A percentile compares a stretch with the other conserved stretches of the same genome.
phyloP scores from a whole-genome alignment of 2,888 invertebrate genomes.

The Napeogenes sylphis region DNA sequence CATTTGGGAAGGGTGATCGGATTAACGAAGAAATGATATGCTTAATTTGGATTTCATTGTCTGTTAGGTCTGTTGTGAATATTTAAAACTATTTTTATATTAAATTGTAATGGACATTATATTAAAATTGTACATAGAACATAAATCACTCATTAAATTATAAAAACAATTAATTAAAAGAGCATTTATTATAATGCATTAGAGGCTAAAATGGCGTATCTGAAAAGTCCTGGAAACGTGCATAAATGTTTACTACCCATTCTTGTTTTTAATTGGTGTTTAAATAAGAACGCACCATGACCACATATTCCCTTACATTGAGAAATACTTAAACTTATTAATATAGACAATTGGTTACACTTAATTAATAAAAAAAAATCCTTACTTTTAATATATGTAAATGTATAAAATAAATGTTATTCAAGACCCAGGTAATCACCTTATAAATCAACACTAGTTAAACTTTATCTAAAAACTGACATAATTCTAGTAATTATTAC shows the following conservation, averaged over 20 bases:
- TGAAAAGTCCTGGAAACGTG: slow-evolving; percentile 40
- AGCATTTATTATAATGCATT: slow-evolving; percentile 38
- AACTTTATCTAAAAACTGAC: slow-evolving; percentile 7
- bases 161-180: not conserved
- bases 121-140: too few species aligned
- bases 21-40: not conserved
- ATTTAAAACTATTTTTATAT: too few species aligned
- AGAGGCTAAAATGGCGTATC: slow-evolving; percentile 33
- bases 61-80: too few species aligned
- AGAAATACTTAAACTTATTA: slow-evolving; percentile 11
- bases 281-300: slow-evolving; percentile 73
- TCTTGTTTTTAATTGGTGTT: slow-evolving; percentile 75
- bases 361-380: not conserved
- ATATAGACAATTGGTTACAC: not conserved
- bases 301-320: slow-evolving; percentile 49
- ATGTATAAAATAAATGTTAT: not conserved
- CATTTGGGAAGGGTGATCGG: slow-evolving; percentile 2
- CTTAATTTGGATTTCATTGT: slow-evolving; percentile 1
- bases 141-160: too few species aligned
- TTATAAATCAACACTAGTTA: not conserved
- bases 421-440: not conserved
- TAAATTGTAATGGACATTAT: too few species aligned
- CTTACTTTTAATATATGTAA: not conserved
- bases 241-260: slow-evolving; percentile 73
- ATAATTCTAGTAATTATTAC: slow-evolving; percentile 7